Conservation (phyloP, 2,888 invertebrate genomes). For the Maniola hyperantus region DNA sequence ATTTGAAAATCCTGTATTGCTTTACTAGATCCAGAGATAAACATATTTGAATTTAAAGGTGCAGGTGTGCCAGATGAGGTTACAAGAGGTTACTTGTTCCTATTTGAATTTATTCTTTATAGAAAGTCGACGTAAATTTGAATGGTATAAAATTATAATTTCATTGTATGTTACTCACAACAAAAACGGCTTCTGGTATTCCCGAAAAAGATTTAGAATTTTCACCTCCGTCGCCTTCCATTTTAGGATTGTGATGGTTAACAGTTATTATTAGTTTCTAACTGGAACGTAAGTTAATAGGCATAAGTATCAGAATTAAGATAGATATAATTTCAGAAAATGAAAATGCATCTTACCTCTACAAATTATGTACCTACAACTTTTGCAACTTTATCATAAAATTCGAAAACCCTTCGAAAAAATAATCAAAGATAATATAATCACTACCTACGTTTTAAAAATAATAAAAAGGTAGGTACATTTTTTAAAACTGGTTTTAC, state of each 20-base stretch:
- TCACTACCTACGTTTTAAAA: too few species aligned
- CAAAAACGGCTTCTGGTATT: slow-evolving; percentile 94
- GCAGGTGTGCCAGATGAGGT: slow-evolving; percentile 13
- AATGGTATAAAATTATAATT: neutral
- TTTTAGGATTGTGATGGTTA: slow-evolving; percentile 46
- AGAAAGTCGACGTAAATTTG: neutral
- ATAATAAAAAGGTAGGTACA: too few species aligned
- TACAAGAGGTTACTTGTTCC: neutral
- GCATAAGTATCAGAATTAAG: too few species aligned
- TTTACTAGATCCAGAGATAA: neutral
- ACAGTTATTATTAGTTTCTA: neutral
- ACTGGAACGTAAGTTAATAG: neutral
- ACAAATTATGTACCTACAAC: neutral
- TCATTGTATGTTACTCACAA: slow-evolving; percentile 83
- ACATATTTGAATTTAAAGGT: neutral
- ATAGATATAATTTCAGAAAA: neutral
- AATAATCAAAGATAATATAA: too few species aligned
- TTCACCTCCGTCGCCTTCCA: slow-evolving; percentile 72
- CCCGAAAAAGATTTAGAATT: slow-evolving; percentile 88
- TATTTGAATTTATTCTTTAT: neutral
- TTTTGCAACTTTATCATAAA: too few species aligned
- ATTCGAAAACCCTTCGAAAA: too few species aligned
- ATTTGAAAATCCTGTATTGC: neutral
- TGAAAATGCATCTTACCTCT: neutral
- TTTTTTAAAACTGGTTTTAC: too few species aligned